Evolutionary conservation across 2,888 invertebrate species (phyloP).

Genomic region (Mimumesa dahlbomi): DNA sequence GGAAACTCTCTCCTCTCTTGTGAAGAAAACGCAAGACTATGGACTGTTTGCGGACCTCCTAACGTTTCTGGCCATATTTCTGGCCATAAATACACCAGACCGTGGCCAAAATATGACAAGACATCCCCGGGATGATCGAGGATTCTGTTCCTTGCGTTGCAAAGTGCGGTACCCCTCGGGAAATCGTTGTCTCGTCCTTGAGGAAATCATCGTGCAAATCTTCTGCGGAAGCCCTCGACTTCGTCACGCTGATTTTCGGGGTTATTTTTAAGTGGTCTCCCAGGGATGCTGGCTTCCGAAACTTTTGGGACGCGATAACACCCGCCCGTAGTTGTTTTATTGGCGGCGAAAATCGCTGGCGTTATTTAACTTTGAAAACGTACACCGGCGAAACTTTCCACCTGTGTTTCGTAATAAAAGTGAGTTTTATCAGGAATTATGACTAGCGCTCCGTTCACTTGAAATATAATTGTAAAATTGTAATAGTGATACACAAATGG

Average conservation of each 20-base stretch:
- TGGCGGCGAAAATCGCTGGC: too few relatives aligned
- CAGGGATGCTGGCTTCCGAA: not conserved
- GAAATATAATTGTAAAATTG: too few relatives aligned
- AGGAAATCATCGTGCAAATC: slow-evolving; percentile 56
- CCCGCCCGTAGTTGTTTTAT: too few relatives aligned
- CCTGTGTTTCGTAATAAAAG: too few relatives aligned
- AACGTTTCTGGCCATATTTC: slow-evolving; percentile 77
- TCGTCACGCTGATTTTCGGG: slow-evolving; percentile 64
- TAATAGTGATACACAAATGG: too few relatives aligned
- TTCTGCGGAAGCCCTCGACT: slow-evolving; percentile 55
- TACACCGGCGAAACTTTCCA: too few relatives aligned
- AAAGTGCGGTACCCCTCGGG: slow-evolving; percentile 43
- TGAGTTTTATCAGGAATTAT: too few relatives aligned
- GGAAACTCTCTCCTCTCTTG: slow-evolving; percentile 20
- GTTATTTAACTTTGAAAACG: too few relatives aligned
- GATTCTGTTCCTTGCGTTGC: slow-evolving; percentile 9
- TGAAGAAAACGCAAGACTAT: slow-evolving; percentile 54
- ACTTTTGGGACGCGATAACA: slow-evolving; percentile 8
- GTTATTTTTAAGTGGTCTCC: slow-evolving; percentile 15
- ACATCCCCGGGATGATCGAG: slow-evolving; percentile 22
- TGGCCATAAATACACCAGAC: slow-evolving; percentile 76
- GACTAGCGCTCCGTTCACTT: too few relatives aligned
- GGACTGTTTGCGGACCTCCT: slow-evolving; percentile 75
- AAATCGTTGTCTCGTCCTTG: slow-evolving; percentile 65
- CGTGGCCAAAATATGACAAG: slow-evolving; percentile 78